Base-by-base conservation (phyloP, 1,140 invertebrate species). In the Drosophila eugracilis region DNA sequence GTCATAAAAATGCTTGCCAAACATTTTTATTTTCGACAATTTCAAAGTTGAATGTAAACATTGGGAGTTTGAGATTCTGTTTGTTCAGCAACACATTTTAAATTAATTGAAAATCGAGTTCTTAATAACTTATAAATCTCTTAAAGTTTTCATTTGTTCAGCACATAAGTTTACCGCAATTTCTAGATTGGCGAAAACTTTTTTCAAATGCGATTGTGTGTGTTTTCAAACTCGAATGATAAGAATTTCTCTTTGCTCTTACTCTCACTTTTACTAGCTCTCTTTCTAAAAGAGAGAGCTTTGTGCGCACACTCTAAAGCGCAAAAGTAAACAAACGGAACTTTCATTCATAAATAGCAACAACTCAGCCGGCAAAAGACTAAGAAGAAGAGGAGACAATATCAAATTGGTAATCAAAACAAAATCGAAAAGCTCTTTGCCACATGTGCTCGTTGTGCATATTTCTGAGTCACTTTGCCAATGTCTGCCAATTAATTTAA, bases 341-440 rank as follows among this genome's bases (percentile, higher is more conserved):
- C 77, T 74, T 86, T 86, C 81, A 86, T 86, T 86, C 81, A 86
- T 85, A 85, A 84, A 73, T 75, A 78, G 60, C 75, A 84, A 85
- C 80, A 85, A 83, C 50, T 49, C 71, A 72, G 55, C 60, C 67
- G 74, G 73, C 60, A 21, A 53, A 50, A 67, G n/a, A 34, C 26
- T 6, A 2, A 9, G 6, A 41, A 26, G 19, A 42, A 34, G 34
- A 32, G 12, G 28, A 42, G 17, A 28, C 26, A 26, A 74, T n/a
- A 65, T 74, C 58, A 55, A 74, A 65, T 65, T 74, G 36, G 28
- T 74, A 74, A 74, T 74, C 71, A 74, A 74, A 74, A 74, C 71
- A 74, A 74, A 74, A 74, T 65, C 45, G 70, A 74, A 73, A 74
- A 74, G 71, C 71, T 74, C 58, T 17, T 12, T 48, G 28, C 26